A percentile compares a stretch with the other conserved stretches of the same genome.
Conservation (phyloP, 2,113 vertebrate genomes). For the Cacatua alba region DNA sequence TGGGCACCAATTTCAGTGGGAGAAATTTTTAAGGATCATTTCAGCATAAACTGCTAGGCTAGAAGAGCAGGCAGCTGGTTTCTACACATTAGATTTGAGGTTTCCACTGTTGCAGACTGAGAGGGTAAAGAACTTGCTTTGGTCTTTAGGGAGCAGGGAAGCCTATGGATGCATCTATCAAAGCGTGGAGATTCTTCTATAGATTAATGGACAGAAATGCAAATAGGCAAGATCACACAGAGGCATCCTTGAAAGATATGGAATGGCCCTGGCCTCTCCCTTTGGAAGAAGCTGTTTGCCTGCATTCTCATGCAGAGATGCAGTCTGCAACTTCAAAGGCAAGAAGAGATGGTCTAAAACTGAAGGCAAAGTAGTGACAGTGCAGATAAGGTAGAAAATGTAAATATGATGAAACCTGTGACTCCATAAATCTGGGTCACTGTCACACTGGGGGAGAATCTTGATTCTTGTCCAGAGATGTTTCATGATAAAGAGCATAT, state of each 20-base stretch:
- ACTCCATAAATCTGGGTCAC: conserved; percentile 5
- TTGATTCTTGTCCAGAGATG: conserved; percentile 28
- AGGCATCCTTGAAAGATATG: neutral
- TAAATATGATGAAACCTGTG: neutral
- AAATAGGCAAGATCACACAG: neutral
- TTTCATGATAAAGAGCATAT: conserved; percentile 5
- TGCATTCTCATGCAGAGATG: conserved; percentile 28
- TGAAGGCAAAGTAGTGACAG: conserved; percentile 31
- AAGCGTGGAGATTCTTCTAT: neutral
- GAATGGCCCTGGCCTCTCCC: neutral
- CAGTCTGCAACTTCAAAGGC: conserved; percentile 69
- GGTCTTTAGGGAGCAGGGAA: neutral
- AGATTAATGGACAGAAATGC: neutral
- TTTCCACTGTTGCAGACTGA: neutral
- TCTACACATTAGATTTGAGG: neutral
- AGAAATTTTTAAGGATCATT: neutral
- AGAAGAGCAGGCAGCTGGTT: neutral
- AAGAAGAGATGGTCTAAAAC: conserved; percentile 44
- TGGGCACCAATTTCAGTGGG: neutral
- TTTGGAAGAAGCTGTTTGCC: conserved; percentile 8
- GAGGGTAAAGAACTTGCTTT: neutral
- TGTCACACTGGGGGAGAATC: neutral
- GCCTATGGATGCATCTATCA: neutral
- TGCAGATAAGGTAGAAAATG: neutral
- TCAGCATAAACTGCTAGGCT: neutral